phyloP scores from a whole-genome alignment of 1,140 invertebrate species.

The Branchinecta lynchi region DNA sequence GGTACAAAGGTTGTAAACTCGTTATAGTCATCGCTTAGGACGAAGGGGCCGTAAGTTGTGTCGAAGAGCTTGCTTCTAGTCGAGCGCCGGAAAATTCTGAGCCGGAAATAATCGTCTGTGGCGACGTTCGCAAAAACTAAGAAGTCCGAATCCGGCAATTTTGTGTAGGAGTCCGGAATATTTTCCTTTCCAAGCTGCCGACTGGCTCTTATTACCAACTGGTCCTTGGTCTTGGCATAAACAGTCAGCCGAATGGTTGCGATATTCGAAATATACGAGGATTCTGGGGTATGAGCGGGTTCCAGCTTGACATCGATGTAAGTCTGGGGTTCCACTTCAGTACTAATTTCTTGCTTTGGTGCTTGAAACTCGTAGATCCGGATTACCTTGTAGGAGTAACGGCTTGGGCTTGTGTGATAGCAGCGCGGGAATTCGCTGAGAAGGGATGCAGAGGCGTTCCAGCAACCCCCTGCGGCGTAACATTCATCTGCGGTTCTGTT shows the following conservation, averaged over 20 bases:
- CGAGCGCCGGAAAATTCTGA: slow-evolving; percentile 11
- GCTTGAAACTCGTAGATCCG: neutral
- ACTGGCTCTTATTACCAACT: no score
- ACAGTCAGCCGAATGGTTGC: no score
- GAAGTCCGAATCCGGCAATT: no score
- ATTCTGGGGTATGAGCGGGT: no score
- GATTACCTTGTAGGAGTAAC: slow-evolving; percentile 17
- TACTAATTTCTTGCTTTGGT: neutral
- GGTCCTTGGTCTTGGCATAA: no score
- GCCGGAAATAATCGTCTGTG: slow-evolving; percentile 11
- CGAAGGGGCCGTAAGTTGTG: slow-evolving; percentile 16
- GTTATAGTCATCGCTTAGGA: slow-evolving; percentile 17
- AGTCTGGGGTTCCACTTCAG: slow-evolving; percentile 1
- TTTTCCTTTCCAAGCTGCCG: no score
- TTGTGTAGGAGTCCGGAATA: no score
- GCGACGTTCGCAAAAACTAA: no score
- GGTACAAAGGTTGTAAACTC: slow-evolving; percentile 18
- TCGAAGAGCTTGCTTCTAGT: slow-evolving; percentile 14
- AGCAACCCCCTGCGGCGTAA: slow-evolving; percentile 17
- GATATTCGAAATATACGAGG: no score
- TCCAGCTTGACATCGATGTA: no score
- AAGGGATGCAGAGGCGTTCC: neutral
- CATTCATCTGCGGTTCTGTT: neutral
- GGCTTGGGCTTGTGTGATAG: slow-evolving; percentile 16
- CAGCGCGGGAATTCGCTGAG: slow-evolving; percentile 9